Conservation (phyloP, 2,797 vertebrate genomes). For the Pangasius larnaudii region DNA sequence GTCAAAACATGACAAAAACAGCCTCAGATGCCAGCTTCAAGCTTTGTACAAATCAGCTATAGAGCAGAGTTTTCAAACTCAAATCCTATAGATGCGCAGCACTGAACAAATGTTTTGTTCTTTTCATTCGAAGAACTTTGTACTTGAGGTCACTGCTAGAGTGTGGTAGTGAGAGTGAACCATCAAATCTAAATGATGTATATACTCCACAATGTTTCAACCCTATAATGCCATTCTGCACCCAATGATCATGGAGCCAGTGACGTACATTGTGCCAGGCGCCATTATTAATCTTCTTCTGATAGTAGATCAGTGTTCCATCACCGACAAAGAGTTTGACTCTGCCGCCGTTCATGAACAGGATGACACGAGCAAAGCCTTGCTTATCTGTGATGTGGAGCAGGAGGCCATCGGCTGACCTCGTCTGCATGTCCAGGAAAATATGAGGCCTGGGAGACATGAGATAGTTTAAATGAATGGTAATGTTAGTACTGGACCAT, state of each 20-base stretch:
- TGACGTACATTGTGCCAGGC: conserved; percentile 82
- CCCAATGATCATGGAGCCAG: neutral
- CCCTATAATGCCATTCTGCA: neutral
- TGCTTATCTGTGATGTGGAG: conserved; percentile 72
- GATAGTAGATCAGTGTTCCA: conserved; percentile 76
- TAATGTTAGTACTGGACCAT: neutral
- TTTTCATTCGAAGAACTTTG: neutral
- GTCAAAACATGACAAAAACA: conserved; percentile 4
- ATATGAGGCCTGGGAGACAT: conserved; percentile 78
- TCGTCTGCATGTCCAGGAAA: conserved; percentile 79
- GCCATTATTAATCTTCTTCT: conserved; percentile 79
- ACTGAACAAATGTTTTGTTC: neutral
- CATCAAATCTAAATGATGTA: neutral
- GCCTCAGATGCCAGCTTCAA: neutral
- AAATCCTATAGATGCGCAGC: no score
- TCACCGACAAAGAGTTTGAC: conserved; percentile 76
- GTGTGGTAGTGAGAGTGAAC: neutral
- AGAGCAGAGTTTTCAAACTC: neutral
- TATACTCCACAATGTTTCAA: neutral
- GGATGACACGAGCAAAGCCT: conserved; percentile 69
- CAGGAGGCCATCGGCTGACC: conserved; percentile 78
- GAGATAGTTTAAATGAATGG: neutral
- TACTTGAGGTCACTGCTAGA: neutral
- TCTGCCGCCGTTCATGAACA: conserved; percentile 80
- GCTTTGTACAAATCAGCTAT: neutral